Evolutionary conservation across 2,797 vertebrate species (phyloP), one percentile per base, ranked within the genome.

Genomic region (Chelonia mydas): DNA sequence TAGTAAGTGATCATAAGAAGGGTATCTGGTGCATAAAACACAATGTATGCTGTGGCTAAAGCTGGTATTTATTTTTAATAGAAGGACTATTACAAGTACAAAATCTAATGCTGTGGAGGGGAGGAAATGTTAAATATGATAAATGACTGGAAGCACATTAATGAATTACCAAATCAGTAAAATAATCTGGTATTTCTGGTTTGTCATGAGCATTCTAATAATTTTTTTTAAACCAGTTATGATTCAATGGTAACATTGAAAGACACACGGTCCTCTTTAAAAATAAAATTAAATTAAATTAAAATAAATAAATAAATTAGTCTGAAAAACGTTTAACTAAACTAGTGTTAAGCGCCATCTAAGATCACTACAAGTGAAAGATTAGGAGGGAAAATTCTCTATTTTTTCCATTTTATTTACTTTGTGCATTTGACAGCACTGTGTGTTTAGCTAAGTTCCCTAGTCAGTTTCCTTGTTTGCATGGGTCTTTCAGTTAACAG

Each of bases 1-100:
- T 5, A 15, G 78, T 49, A 87, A 57, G 3, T 78, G 89, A 97
- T 94, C 84, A 97, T 95, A 96, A 80, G 54, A 95, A 78, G 0
- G 9, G 76, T 41, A 49, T 45, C 37, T n/a, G 41, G 23, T 45
- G 41, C 72, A 45, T 74, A 45, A 74, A 74, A 74, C 21, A 93
- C 61, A 90, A 89, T 27, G 12, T 49, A 85, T 7, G 17, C 33
- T 76, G 57, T 41, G 45, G 68, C 81, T 90, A 82, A 45, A 57
- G 41, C 87, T 85, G 27, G 72, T 85, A 74, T 61, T 95, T 89
- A 84, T n/a, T 91, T 87, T 90, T 61, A 92, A 92, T 89, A 84
- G 85, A 55, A 96, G 82, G n/a, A 82, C 79, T 78, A 72, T 25
- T 88, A 27, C 90, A 90, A 2, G 25, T 72, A 89, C 27, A 85